phyloP scores from a whole-genome alignment of 2,888 invertebrate genomes.

The Eulithis testata region DNA sequence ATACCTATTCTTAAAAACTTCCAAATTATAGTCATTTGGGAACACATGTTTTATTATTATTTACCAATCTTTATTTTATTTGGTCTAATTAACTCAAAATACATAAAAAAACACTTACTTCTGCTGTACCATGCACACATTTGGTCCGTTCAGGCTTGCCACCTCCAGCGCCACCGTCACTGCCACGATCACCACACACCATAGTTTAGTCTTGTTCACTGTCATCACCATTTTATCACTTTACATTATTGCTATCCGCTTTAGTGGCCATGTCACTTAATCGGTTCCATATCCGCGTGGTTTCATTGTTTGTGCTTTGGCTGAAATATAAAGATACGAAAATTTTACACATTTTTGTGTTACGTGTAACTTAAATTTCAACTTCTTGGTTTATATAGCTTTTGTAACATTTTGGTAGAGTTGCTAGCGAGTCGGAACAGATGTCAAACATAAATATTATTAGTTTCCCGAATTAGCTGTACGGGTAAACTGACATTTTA shows the following conservation, averaged over 20 bases:
- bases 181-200: conserved; percentile 56
- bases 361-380: too few relatives aligned
- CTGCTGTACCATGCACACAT: conserved; percentile 80
- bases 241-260: conserved; percentile 28
- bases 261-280: conserved; percentile 18
- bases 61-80: not conserved
- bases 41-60: too few relatives aligned
- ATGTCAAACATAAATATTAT: too few relatives aligned
- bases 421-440: too few relatives aligned
- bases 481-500: too few relatives aligned
- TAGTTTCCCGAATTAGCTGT: too few relatives aligned
- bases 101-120: conserved; percentile 64
- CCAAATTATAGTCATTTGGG: too few relatives aligned
- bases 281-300: conserved; percentile 6
- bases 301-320: conserved; percentile 1
- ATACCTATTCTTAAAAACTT: too few relatives aligned
- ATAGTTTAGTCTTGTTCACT: conserved; percentile 57
- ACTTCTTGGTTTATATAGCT: too few relatives aligned
- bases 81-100: too few relatives aligned
- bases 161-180: conserved; percentile 56
- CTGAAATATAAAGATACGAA: conserved; percentile 19
- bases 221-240: conserved; percentile 54
- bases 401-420: too few relatives aligned
- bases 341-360: not conserved
- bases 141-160: conserved; percentile 68